Evolutionary conservation across 2,113 vertebrate species (phyloP).

Genomic region (Mustela nigripes): DNA sequence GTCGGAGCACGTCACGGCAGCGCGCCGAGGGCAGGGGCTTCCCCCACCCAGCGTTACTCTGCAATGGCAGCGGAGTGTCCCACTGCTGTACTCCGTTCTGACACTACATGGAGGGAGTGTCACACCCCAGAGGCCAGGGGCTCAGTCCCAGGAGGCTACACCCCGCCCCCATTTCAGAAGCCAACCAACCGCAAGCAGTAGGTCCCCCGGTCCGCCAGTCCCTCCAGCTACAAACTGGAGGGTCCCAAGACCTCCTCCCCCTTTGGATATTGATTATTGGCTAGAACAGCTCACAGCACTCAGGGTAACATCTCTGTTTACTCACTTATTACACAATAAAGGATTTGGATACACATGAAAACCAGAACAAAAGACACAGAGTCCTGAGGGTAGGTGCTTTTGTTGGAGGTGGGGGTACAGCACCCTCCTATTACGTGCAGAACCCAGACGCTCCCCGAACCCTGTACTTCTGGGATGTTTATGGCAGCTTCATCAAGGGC

Average conservation of each 20-base stretch:
- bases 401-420: not conserved
- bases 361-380: not conserved
- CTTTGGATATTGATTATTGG: not conserved
- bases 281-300: not conserved
- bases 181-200: not conserved
- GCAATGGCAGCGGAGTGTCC: not conserved
- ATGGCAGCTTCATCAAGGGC: not conserved
- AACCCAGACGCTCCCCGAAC: not conserved
- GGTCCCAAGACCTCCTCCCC: not conserved
- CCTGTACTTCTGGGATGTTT: not conserved
- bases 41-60: not conserved
- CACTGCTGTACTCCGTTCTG: not conserved
- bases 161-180: not conserved
- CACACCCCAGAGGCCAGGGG: not conserved
- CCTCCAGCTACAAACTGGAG: not conserved
- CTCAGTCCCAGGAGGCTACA: not conserved
- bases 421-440: rapidly evolving
- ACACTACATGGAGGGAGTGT: not conserved
- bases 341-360: not conserved
- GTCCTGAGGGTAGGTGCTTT: not conserved
- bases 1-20: no score
- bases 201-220: not conserved
- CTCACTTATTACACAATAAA: not conserved
- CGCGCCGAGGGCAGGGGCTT: not conserved
- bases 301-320: not conserved